Evolutionary conservation across 2,888 invertebrate genomes (phyloP).

Genomic region (Myathropa florea): DNA sequence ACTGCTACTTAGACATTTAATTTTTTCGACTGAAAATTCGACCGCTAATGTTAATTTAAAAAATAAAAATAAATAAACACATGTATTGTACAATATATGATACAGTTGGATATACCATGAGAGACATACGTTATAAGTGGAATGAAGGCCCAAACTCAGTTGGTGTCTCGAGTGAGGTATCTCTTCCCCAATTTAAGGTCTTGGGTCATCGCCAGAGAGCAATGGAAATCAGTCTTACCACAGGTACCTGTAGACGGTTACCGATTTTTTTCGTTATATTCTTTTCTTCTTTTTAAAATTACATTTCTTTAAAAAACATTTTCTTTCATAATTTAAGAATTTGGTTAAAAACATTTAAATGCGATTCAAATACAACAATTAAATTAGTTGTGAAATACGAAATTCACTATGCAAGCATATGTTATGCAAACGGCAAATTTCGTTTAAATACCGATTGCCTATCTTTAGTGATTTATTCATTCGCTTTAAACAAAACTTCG

Average conservation of each 20-base stretch:
- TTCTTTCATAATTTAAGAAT: conserved; percentile 34
- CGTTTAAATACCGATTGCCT: conserved; percentile 33
- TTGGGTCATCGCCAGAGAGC: conserved; percentile 97
- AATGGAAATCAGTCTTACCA: conserved; percentile 97
- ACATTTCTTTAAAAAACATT: conserved; percentile 32
- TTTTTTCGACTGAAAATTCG: conserved; percentile 53
- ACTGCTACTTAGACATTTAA: not conserved
- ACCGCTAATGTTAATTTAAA: conserved; percentile 45
- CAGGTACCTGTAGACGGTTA: conserved; percentile 89
- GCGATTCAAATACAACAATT: conserved; percentile 19
- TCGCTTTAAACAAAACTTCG: not conserved
- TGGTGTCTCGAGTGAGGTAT: conserved; percentile 97
- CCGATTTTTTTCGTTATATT: conserved; percentile 78
- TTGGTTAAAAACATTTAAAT: conserved; percentile 39
- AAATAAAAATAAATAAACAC: conserved; percentile 65
- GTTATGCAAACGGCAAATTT: not conserved
- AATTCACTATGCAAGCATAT: conserved; percentile 3
- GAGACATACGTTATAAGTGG: conserved; percentile 98
- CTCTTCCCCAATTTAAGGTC: conserved; percentile 98
- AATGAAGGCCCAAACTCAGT: conserved; percentile 97
- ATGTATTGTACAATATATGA: conserved; percentile 69
- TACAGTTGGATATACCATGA: conserved; percentile 98
- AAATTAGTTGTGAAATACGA: conserved; percentile 8
- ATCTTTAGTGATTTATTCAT: conserved; percentile 26
- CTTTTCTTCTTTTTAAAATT: conserved; percentile 53